A percentile compares a stretch with the other conserved stretches of the same genome.
Evolutionary conservation across 2,888 invertebrate genomes (phyloP).

Genomic region (Apeira syringaria): DNA sequence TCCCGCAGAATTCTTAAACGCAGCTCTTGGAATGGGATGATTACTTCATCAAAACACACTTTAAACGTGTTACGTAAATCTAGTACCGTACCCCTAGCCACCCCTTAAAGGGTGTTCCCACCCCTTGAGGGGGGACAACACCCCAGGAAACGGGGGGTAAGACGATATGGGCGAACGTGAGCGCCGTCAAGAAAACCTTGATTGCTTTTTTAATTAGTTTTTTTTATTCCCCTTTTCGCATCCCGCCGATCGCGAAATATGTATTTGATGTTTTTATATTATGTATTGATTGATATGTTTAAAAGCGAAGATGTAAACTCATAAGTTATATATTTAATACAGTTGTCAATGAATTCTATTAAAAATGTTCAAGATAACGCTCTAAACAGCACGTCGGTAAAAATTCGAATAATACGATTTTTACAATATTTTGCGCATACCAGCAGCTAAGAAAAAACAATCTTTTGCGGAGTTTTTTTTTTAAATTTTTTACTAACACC

Average conservation of each 20-base stretch:
- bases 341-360: too few relatives aligned
- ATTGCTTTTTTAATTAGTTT: constrained; percentile 84
- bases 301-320: too few relatives aligned
- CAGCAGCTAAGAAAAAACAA: too few relatives aligned
- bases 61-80: constrained; percentile 84
- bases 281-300: constrained; percentile 51
- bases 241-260: constrained; percentile 76
- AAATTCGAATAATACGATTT: too few relatives aligned
- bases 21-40: constrained; percentile 81
- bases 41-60: constrained; percentile 84
- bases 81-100: constrained; percentile 69
- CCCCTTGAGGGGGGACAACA: constrained; percentile 38
- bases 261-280: constrained; percentile 60
- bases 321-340: too few relatives aligned
- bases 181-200: constrained; percentile 84
- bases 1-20: constrained; percentile 81
- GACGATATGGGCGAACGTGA: constrained; percentile 84
- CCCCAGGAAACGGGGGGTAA: constrained; percentile 76
- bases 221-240: constrained; percentile 80
- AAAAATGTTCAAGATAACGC: too few relatives aligned
- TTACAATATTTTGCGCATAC: too few relatives aligned
- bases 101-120: constrained; percentile 62
- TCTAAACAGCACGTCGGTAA: too few relatives aligned
- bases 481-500: too few relatives aligned
- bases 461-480: too few relatives aligned